Percentiles rank a stretch among this genome's conserved stretches.
Evolutionary conservation across 2,888 invertebrate species (phyloP).

Genomic region (Alentia gelatinosa): DNA sequence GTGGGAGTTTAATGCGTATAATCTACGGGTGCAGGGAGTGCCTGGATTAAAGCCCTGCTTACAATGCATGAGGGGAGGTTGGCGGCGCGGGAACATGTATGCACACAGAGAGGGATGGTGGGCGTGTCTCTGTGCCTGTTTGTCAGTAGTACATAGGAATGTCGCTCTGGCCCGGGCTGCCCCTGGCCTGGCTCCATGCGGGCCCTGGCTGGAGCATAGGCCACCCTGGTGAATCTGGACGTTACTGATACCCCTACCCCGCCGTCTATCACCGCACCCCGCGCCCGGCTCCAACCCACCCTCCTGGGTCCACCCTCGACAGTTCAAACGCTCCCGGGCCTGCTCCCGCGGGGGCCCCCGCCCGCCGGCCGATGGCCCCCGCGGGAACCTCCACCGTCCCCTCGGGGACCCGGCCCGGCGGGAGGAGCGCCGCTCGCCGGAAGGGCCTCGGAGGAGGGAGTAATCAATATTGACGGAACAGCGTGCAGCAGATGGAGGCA

Average conservation of each 20-base stretch:
- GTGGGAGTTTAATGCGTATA: background rate
- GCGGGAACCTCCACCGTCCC: background rate
- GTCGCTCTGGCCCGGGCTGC: background rate
- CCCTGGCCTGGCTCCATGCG: background rate
- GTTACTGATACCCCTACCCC: background rate
- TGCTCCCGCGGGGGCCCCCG: background rate
- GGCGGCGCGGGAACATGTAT: background rate
- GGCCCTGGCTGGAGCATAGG: background rate
- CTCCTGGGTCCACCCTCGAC: background rate
- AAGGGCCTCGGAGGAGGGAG: conserved; percentile 28
- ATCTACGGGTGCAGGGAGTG: background rate
- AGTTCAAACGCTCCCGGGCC: background rate
- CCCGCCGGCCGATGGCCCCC: background rate
- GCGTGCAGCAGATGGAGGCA: background rate
- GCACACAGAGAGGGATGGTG: background rate
- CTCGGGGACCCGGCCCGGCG: background rate
- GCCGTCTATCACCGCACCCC: background rate
- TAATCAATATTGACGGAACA: conserved; percentile 39
- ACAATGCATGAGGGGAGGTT: background rate
- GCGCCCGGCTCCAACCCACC: background rate
- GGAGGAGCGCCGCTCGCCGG: background rate
- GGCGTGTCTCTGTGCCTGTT: background rate
- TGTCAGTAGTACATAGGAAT: conserved; percentile 26
- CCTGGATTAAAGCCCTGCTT: background rate
- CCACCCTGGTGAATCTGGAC: background rate